These are phyloP conservation scores for Hemibagrus wyckioides DNA, from an alignment of 2,113 vertebrate genomes.

Conservation along the genomic window DNA sequence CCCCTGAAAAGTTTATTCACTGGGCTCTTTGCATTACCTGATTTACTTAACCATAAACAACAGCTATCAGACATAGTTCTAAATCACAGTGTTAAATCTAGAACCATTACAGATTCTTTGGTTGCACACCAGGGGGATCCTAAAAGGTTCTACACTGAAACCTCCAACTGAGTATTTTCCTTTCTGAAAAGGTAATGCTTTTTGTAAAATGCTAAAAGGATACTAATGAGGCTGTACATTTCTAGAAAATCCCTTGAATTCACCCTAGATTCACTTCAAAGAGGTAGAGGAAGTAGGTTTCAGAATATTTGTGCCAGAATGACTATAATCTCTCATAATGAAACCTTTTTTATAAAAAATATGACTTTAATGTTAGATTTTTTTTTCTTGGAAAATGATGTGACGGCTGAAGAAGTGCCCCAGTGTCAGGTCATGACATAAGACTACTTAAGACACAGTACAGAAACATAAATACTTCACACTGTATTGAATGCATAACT, in stretches of 20 bases:
- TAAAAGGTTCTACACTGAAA: neutral
- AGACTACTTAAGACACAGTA: neutral
- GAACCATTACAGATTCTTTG: neutral
- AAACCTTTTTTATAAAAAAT: neutral
- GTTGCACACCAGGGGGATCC: neutral
- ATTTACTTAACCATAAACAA: neutral
- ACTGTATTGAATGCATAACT: neutral
- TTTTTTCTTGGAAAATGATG: neutral
- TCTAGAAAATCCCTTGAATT: neutral
- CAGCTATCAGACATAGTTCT: neutral
- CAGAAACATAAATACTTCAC: neutral
- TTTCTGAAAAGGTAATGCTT: neutral
- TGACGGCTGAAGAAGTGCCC: neutral
- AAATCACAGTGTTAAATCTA: neutral
- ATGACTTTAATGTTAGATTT: neutral
- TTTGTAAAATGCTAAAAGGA: neutral
- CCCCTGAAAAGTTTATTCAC: neutral
- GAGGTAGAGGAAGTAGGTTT: neutral
- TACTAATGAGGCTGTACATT: neutral
- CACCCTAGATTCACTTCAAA: neutral
- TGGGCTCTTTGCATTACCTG: neutral
- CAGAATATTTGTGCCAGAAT: neutral
- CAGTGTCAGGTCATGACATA: neutral
- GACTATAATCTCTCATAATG: neutral
- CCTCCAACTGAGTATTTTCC: neutral